Evolutionary conservation across 1,140 invertebrate genomes (phyloP).

Genomic region (Pinna nobilis): DNA sequence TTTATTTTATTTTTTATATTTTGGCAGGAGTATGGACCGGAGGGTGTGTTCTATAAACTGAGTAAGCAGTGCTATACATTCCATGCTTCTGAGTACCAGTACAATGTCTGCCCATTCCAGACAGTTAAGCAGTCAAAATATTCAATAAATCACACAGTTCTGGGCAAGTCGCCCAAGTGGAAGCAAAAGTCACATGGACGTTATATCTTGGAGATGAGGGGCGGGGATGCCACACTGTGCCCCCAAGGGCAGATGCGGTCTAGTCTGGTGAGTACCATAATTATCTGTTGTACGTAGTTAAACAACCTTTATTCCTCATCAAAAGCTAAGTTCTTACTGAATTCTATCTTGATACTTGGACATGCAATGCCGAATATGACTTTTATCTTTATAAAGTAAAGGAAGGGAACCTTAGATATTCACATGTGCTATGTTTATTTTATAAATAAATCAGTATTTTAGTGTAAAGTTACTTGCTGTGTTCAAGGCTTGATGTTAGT

Average conservation of each 20-base stretch:
- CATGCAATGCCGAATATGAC: not conserved
- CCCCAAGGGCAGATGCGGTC: constrained; percentile 41
- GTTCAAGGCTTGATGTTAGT: too few relatives aligned
- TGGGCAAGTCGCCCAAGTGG: constrained; percentile 48
- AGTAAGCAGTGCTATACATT: constrained; percentile 48
- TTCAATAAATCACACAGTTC: constrained; percentile 14
- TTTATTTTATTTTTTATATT: constrained; percentile 18
- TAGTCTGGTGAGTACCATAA: constrained; percentile 54
- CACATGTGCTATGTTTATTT: not conserved
- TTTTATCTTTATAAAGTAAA: not conserved
- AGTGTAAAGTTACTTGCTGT: too few relatives aligned
- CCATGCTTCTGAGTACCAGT: constrained; percentile 49
- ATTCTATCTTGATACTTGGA: not conserved
- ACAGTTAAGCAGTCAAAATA: constrained; percentile 46
- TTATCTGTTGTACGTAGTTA: not conserved
- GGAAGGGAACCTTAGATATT: not conserved
- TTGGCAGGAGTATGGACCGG: constrained; percentile 57
- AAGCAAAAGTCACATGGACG: constrained; percentile 34
- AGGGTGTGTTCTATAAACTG: constrained; percentile 60
- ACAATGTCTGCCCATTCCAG: constrained; percentile 61
- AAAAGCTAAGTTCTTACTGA: too few relatives aligned
- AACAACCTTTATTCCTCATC: not conserved
- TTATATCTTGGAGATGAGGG: constrained; percentile 47
- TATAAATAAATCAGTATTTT: too few relatives aligned
- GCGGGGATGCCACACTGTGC: constrained; percentile 52